Percentiles rank a stretch among this genome's conserved stretches.
These are phyloP conservation scores for Gnathonemus echidnorhynchus DNA, from an alignment of 2,113 vertebrate species.

Conservation along the genomic window DNA sequence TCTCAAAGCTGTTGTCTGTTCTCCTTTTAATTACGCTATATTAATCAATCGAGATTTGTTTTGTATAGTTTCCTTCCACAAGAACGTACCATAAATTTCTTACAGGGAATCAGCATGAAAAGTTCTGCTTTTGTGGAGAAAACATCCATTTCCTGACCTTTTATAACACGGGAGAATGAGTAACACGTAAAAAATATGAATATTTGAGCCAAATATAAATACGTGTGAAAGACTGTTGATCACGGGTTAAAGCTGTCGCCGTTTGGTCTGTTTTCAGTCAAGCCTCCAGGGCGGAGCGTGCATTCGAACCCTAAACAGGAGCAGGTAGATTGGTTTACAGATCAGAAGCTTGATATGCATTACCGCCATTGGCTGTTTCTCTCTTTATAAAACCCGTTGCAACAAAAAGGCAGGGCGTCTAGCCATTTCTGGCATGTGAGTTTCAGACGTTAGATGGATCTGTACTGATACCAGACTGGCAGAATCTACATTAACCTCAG, in stretches of 20 bases:
- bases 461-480: background rate
- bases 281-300: background rate
- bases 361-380: background rate
- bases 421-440: background rate
- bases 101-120: background rate
- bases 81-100: background rate
- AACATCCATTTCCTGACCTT: background rate
- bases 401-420: background rate
- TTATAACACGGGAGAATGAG: background rate
- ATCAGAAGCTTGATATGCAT: background rate
- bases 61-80: background rate
- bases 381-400: background rate
- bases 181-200: background rate
- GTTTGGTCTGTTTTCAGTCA: background rate
- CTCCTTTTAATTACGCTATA: background rate
- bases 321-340: conserved; percentile 4
- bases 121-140: background rate
- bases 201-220: background rate
- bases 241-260: background rate
- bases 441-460: background rate
- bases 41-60: background rate
- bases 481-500: background rate
- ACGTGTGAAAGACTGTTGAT: background rate
- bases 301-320: background rate
- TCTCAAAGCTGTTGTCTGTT: background rate